Conservation (phyloP, 1,140 invertebrate species). For the Aphaenogaster rudis region DNA sequence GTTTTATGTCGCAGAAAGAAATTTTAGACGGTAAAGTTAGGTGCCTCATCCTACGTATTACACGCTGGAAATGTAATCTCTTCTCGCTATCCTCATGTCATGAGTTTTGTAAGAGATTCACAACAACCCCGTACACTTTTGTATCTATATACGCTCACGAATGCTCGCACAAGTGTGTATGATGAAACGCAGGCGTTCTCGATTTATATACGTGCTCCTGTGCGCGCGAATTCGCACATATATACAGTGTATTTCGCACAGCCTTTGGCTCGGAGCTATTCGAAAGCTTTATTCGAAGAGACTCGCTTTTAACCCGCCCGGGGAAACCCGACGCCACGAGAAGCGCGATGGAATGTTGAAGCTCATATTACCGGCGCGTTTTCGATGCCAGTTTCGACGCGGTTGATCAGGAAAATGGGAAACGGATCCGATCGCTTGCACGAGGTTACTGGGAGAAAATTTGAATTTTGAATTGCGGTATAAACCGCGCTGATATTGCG, state of each 20-base stretch:
- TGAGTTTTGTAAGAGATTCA: slow-evolving; percentile 58
- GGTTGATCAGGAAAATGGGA: slow-evolving; percentile 58
- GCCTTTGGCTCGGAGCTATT: slow-evolving; percentile 63
- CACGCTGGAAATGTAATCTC: slow-evolving; percentile 60
- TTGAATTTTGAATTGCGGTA: slow-evolving; percentile 35
- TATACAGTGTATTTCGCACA: slow-evolving; percentile 51
- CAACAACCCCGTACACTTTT: slow-evolving; percentile 13
- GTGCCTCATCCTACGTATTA: slow-evolving; percentile 52
- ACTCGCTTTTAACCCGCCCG: slow-evolving; percentile 58
- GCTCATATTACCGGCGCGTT: slow-evolving; percentile 46
- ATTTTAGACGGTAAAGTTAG: slow-evolving; percentile 58
- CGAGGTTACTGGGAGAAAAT: slow-evolving; percentile 16
- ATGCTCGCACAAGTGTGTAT: background rate
- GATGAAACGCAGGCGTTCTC: slow-evolving; percentile 38
- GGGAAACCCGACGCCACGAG: slow-evolving; percentile 50
- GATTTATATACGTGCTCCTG: slow-evolving; percentile 35
- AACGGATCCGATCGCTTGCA: slow-evolving; percentile 44
- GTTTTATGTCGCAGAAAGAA: slow-evolving; percentile 58
- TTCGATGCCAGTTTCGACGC: slow-evolving; percentile 45
- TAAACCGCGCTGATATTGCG: background rate
- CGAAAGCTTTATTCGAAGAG: slow-evolving; percentile 64
- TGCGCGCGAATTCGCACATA: slow-evolving; percentile 32
- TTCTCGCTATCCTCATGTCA: slow-evolving; percentile 54
- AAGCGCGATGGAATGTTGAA: slow-evolving; percentile 49
- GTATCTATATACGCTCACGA: slow-evolving; percentile 1